Percentiles rank a stretch among this genome's conserved stretches.
phyloP scores from a whole-genome alignment of 2,888 invertebrate genomes.

The Platycnemis pennipes region DNA sequence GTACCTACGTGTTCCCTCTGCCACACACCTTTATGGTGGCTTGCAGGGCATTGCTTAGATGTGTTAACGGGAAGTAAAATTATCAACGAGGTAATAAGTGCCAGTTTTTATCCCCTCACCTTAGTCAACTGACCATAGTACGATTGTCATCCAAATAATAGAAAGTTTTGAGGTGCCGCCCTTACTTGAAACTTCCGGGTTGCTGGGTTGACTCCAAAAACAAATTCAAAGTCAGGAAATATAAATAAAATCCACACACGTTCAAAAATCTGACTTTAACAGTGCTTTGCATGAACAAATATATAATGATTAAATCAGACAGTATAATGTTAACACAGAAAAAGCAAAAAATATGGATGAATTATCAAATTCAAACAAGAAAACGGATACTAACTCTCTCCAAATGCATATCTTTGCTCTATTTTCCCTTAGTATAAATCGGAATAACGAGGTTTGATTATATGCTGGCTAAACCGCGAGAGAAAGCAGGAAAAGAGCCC shows the following conservation, averaged over 20 bases:
- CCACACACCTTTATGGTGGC: too few relatives aligned
- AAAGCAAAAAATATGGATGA: neutral
- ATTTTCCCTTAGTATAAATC: neutral
- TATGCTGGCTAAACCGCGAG: neutral
- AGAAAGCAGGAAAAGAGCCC: neutral
- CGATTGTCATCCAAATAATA: neutral
- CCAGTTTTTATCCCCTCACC: neutral
- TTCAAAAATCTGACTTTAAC: too few relatives aligned
- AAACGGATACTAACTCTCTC: neutral
- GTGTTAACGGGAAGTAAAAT: neutral
- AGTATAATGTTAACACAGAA: neutral
- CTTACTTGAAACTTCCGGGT: neutral
- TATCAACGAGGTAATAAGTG: neutral
- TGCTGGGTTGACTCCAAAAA: neutral
- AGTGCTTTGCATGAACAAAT: too few relatives aligned
- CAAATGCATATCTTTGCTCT: neutral
- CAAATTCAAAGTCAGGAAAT: too few relatives aligned
- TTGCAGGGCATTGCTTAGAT: too few relatives aligned
- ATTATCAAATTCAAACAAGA: neutral
- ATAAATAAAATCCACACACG: too few relatives aligned
- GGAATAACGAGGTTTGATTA: constrained; percentile 4
- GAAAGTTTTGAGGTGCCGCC: neutral
- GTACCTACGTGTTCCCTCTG: neutral
- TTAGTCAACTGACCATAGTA: neutral
- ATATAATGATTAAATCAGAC: neutral